phyloP scores from a whole-genome alignment of 2,113 vertebrate genomes.

The Oxyura jamaicensis region DNA sequence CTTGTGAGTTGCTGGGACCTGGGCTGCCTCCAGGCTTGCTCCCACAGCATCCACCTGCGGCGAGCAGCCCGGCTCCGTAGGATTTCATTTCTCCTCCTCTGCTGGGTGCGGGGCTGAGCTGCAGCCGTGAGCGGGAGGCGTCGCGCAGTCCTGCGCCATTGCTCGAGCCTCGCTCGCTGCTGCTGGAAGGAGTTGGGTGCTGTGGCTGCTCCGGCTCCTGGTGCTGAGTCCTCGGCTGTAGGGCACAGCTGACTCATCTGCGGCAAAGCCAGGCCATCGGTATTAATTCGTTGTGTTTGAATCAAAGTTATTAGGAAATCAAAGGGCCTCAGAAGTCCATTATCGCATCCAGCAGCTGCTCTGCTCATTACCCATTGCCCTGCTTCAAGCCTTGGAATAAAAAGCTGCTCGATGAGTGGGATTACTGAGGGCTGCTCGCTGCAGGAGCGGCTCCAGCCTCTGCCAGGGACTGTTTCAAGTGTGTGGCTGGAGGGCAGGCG shows the following conservation, averaged over 20 bases:
- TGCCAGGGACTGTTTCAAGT: not conserved
- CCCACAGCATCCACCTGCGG: not conserved
- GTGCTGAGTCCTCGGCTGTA: not conserved
- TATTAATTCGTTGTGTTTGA: not conserved
- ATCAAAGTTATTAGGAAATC: conserved; percentile 42
- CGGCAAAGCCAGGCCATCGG: not conserved
- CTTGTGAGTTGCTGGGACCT: not conserved
- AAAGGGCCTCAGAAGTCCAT: conserved; percentile 39
- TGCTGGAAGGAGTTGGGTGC: not conserved
- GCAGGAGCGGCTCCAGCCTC: not conserved
- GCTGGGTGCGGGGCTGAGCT: not conserved
- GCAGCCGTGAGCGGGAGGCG: not conserved
- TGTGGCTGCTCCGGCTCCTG: not conserved
- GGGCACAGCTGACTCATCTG: not conserved
- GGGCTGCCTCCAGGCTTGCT: not conserved
- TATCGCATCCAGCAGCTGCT: conserved; percentile 35
- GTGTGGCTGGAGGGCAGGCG: not conserved
- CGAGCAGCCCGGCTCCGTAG: no score
- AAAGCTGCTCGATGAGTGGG: not conserved
- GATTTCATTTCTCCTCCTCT: not conserved
- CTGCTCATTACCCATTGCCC: not conserved
- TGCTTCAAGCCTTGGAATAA: not conserved
- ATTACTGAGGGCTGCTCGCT: not conserved
- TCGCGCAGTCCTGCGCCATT: not conserved
- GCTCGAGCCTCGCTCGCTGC: not conserved